Percentiles rank a stretch among this genome's conserved stretches.
Evolutionary conservation across 2,797 vertebrate genomes (phyloP).

Genomic region (Crypturellus tataupa): DNA sequence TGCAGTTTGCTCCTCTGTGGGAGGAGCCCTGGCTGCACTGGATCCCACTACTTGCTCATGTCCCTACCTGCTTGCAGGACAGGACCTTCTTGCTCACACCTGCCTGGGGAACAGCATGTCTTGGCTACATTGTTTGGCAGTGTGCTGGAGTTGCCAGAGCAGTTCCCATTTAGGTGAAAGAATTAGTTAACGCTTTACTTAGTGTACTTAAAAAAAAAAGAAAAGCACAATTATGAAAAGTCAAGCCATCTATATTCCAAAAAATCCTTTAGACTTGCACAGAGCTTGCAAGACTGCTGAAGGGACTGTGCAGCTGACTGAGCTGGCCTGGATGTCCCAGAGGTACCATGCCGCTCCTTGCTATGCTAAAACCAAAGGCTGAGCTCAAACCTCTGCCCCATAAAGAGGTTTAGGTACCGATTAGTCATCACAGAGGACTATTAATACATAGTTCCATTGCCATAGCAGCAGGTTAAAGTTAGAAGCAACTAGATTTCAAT

Average conservation of each 20-base stretch:
- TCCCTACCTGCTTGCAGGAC: background rate
- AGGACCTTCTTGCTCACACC: too few species aligned
- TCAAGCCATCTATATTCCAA: background rate
- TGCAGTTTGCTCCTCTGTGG: background rate
- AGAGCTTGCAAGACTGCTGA: background rate
- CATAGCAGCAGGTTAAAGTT: constrained; percentile 72
- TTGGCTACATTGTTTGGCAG: too few species aligned
- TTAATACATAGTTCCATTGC: constrained; percentile 59
- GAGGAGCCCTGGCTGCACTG: too few species aligned
- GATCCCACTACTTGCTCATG: too few species aligned
- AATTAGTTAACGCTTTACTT: background rate
- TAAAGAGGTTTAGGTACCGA: constrained; percentile 20
- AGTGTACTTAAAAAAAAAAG: too few species aligned
- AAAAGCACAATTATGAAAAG: background rate
- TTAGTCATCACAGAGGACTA: constrained; percentile 61
- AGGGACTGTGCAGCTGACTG: background rate
- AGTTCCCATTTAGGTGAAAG: background rate
- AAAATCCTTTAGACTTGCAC: background rate
- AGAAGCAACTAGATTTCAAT: constrained; percentile 62
- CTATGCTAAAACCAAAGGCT: background rate
- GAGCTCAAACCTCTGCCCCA: background rate
- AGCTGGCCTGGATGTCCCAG: background rate
- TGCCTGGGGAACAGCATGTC: background rate
- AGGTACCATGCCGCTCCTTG: background rate
- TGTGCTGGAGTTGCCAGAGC: too few species aligned